phyloP scores from a whole-genome alignment of 2,888 invertebrate genomes.

The Troides helena region DNA sequence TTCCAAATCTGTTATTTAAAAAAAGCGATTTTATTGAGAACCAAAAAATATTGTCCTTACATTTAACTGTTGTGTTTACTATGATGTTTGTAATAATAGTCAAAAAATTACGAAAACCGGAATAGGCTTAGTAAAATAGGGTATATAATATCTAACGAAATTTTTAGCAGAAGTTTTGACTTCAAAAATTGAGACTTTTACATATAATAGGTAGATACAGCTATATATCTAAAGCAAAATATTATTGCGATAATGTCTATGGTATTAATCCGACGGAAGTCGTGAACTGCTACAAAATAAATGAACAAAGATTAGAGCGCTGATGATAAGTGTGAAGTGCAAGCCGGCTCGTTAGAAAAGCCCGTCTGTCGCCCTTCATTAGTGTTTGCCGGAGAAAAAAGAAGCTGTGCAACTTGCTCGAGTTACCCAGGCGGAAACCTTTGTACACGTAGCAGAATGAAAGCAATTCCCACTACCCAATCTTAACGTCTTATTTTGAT shows the following conservation, averaged over 20 bases:
- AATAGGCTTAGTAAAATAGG: too few relatives aligned
- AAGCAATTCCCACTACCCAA: conserved; percentile 27
- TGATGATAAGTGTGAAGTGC: conserved; percentile 63
- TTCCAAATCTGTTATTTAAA: too few relatives aligned
- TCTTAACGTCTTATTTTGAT: conserved; percentile 14
- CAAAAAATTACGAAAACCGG: too few relatives aligned
- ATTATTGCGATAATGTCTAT: not conserved
- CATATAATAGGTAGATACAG: too few relatives aligned
- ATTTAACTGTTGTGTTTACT: too few relatives aligned
- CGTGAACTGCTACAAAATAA: conserved; percentile 28
- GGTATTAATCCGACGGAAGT: not conserved
- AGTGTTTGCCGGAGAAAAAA: conserved; percentile 60
- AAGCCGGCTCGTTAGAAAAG: conserved; percentile 65
- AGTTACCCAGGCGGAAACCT: conserved; percentile 35
- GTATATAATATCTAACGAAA: too few relatives aligned
- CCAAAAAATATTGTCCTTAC: too few relatives aligned
- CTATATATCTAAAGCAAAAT: too few relatives aligned
- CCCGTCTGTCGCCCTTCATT: conserved; percentile 58
- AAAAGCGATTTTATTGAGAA: too few relatives aligned
- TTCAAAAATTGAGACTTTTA: too few relatives aligned
- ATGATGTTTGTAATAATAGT: too few relatives aligned
- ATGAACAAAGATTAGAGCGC: conserved; percentile 57
- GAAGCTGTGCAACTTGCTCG: conserved; percentile 48
- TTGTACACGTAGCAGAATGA: conserved; percentile 33
- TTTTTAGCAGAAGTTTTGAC: too few relatives aligned